Conservation (phyloP, 2,797 vertebrate species). For the Peromyscus melanophrys region DNA sequence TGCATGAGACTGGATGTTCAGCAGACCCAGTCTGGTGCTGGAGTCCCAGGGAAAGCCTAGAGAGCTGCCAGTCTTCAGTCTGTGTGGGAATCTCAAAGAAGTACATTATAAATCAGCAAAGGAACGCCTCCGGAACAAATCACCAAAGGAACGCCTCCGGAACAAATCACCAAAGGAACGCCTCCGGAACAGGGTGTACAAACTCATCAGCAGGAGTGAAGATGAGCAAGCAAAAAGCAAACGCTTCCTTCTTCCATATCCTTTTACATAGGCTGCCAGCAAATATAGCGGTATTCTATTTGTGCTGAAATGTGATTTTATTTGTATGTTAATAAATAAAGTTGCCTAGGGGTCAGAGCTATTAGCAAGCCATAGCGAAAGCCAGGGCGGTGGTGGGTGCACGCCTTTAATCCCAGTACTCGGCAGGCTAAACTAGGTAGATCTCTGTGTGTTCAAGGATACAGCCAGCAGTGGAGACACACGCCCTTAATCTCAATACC, state of each 20-base stretch:
- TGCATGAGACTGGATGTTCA: not conserved
- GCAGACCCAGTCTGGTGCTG: not conserved
- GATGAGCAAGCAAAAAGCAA: not conserved
- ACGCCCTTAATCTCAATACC: no score
- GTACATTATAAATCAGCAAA: not conserved
- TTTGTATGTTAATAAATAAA: no score
- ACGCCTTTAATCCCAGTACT: no score
- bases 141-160: not conserved
- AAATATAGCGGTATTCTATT: no score
- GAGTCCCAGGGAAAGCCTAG: not conserved
- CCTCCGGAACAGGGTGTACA: not conserved
- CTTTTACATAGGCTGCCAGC: not conserved
- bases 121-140: not conserved
- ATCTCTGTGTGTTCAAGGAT: no score
- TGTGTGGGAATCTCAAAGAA: not conserved
- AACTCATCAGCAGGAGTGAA: not conserved
- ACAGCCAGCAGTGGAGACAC: no score
- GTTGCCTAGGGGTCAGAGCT: no score
- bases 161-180: not conserved
- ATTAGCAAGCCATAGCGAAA: no score
- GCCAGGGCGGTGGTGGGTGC: no score
- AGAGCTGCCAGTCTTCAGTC: not conserved
- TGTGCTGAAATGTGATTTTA: no score
- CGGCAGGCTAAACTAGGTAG: no score
- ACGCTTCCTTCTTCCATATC: not conserved